Percentiles rank a stretch among this genome's conserved stretches.
These are phyloP conservation scores for Anolis apletophallus DNA, from an alignment of 2,797 vertebrate species.

Conservation along the genomic window DNA sequence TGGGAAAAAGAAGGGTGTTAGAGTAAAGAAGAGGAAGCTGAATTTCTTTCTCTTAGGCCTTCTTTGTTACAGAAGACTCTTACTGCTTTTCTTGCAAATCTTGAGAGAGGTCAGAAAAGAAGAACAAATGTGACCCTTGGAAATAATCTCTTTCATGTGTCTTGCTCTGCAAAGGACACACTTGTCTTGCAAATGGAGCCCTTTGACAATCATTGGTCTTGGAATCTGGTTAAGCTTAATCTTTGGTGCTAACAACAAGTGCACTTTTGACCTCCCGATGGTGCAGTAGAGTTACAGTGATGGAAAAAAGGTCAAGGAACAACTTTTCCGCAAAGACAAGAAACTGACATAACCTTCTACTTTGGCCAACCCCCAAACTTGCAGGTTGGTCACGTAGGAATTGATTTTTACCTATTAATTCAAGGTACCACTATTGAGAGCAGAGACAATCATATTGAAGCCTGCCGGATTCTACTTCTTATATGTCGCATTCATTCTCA, in stretches of 20 bases:
- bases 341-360: slow-evolving; percentile 61
- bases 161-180: slow-evolving; percentile 69
- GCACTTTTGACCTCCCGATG: slow-evolving; percentile 73
- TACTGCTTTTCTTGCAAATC: slow-evolving; percentile 61
- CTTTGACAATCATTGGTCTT: slow-evolving; percentile 74
- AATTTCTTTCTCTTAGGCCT: slow-evolving; percentile 54
- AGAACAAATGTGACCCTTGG: slow-evolving; percentile 72
- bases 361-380: slow-evolving; percentile 56
- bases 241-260: slow-evolving; percentile 67
- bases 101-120: slow-evolving; percentile 74
- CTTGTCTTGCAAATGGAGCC: slow-evolving; percentile 76
- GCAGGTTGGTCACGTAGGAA: slow-evolving; percentile 52
- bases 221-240: slow-evolving; percentile 70
- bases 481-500: accelerated
- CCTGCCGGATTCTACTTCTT: slow-evolving; percentile 19
- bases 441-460: slow-evolving; percentile 12
- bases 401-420: slow-evolving; percentile 60
- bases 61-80: slow-evolving; percentile 64
- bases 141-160: slow-evolving; percentile 75
- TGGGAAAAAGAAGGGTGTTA: not conserved
- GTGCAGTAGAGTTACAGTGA: slow-evolving; percentile 57
- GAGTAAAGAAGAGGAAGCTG: slow-evolving; percentile 40
- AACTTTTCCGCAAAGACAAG: slow-evolving; percentile 68
- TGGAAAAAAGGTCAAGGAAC: slow-evolving; percentile 71
- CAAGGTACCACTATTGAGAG: slow-evolving; percentile 38